Evolutionary conservation across 2,797 vertebrate genomes (phyloP).

Genomic region (Myotis findleyi): DNA sequence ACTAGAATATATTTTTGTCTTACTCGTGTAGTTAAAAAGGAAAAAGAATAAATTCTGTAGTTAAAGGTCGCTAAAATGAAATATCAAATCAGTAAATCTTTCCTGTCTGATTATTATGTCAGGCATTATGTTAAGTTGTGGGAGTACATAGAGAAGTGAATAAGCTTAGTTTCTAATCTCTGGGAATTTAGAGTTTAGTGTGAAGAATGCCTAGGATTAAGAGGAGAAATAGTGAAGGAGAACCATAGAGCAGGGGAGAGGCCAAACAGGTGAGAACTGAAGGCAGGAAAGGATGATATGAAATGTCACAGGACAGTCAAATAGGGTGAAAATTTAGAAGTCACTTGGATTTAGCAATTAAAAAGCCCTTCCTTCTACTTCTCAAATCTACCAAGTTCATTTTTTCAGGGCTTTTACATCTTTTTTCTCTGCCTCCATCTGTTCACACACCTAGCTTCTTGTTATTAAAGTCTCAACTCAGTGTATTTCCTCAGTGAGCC

Average conservation of each 20-base stretch:
- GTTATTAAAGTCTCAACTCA: not conserved
- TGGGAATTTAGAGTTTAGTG: not conserved
- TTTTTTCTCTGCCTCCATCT: not conserved
- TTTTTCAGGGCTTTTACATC: not conserved
- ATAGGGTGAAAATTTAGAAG: not conserved
- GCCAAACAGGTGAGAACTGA: not conserved
- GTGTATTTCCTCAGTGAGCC: not conserved
- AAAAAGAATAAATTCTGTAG: not conserved
- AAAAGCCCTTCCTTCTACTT: not conserved
- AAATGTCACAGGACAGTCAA: not conserved
- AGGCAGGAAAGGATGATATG: not conserved
- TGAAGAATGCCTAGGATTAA: not conserved
- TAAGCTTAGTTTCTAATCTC: slow-evolving; percentile 28
- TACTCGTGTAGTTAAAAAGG: not conserved
- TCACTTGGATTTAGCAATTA: not conserved
- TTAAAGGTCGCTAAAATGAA: slow-evolving; percentile 33
- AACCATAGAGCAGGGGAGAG: not conserved
- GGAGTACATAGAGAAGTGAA: not conserved
- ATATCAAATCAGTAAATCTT: slow-evolving; percentile 20
- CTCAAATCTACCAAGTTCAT: not conserved
- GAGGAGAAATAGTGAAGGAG: not conserved
- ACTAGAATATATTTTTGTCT: not conserved
- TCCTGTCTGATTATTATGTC: not conserved
- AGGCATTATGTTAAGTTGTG: not conserved
- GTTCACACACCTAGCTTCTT: not conserved